Conservation (phyloP, 2,113 vertebrate genomes). For the Catharus minimus region DNA sequence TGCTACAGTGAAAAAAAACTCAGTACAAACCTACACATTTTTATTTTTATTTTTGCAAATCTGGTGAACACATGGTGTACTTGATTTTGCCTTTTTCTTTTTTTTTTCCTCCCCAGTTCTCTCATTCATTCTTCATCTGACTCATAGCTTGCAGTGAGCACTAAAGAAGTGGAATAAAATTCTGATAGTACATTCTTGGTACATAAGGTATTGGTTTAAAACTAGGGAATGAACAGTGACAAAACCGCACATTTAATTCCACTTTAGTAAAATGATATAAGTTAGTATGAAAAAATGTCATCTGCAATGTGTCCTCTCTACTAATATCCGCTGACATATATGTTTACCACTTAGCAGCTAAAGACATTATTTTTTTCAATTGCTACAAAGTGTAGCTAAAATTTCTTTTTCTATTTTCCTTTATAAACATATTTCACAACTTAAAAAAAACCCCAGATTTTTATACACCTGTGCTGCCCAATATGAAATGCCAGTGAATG, state of each 20-base stretch:
- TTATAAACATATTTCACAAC: neutral
- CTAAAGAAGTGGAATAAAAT: neutral
- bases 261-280: neutral
- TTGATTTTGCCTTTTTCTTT: neutral
- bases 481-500: neutral
- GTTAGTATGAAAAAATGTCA: neutral
- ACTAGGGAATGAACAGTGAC: neutral
- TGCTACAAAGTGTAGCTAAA: neutral
- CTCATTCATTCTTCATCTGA: constrained; percentile 7
- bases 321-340: neutral
- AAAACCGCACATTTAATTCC: neutral
- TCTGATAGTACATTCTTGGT: neutral
- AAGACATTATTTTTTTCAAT: neutral
- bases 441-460: neutral
- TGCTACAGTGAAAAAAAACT: neutral
- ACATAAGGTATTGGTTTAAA: neutral
- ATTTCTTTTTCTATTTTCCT: constrained; percentile 10
- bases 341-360: neutral
- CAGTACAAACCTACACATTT: neutral
- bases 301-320: neutral
- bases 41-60: constrained; percentile 24
- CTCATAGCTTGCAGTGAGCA: neutral
- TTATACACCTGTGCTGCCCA: neutral
- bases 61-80: neutral
- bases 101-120: neutral